phyloP scores from a whole-genome alignment of 2,113 vertebrate species.

The Eubucco bourcierii region DNA sequence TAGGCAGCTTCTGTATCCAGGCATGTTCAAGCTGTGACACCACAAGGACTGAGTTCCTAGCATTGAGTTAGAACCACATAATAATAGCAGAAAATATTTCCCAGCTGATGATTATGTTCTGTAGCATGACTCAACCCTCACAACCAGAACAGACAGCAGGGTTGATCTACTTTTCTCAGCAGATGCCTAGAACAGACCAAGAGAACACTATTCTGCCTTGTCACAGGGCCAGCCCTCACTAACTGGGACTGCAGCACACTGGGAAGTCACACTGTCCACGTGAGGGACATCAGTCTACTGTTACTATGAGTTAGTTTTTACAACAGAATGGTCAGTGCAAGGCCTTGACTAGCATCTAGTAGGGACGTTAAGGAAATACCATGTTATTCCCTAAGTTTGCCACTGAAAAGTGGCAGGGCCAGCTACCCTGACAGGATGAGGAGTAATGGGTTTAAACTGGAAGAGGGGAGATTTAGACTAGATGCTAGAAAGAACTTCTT shows the following conservation, averaged over 20 bases:
- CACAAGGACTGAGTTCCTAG: not conserved
- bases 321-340: not conserved
- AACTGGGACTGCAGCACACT: not conserved
- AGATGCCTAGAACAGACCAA: not conserved
- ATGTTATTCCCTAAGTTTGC: not conserved
- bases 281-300: not conserved
- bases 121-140: not conserved
- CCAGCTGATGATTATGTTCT: not conserved
- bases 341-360: not conserved
- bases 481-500: no score
- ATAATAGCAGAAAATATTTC: not conserved
- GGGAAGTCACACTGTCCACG: not conserved
- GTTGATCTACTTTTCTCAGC: not conserved
- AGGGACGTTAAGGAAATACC: not conserved
- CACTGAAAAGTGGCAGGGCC: not conserved
- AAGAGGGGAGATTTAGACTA: no score
- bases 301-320: not conserved
- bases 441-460: no score
- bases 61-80: not conserved
- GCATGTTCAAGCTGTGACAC: fast-evolving
- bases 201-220: not conserved
- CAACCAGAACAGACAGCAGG: not conserved
- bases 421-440: not conserved
- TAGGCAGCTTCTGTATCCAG: not conserved
- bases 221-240: not conserved